These are phyloP conservation scores for Phocoena phocoena DNA, from an alignment of 2,113 vertebrate species.

Conservation along the genomic window DNA sequence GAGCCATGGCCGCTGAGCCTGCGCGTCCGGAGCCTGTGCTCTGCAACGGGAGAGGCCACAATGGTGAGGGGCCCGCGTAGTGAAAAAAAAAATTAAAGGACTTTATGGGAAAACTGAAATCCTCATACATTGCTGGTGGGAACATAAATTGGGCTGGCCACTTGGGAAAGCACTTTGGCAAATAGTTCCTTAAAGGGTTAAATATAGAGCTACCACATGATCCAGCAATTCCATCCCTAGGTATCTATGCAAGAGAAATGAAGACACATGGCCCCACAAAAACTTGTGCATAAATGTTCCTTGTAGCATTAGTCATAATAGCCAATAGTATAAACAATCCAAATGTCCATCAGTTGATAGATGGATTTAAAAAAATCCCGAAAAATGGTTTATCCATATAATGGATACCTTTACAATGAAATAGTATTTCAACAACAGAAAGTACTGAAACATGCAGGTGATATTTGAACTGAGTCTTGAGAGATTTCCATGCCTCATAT, in stretches of 20 bases:
- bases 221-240: background rate
- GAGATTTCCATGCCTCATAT: background rate
- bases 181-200: background rate
- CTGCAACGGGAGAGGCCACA: too few species aligned
- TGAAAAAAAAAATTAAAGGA: background rate
- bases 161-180: background rate
- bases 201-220: background rate
- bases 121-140: background rate
- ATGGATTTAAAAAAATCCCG: background rate
- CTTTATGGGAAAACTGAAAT: background rate
- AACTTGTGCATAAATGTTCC: background rate
- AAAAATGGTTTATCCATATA: background rate
- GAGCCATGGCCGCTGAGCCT: too few species aligned
- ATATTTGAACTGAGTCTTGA: background rate
- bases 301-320: background rate
- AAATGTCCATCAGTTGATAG: background rate
- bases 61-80: too few species aligned
- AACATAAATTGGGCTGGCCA: background rate
- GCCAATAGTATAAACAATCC: background rate
- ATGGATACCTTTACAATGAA: background rate
- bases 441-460: background rate
- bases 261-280: background rate
- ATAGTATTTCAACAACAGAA: background rate
- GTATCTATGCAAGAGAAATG: background rate
- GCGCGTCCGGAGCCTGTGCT: too few species aligned